Evolutionary conservation across 2,113 vertebrate species (phyloP).

Genomic region (Procavia capensis): DNA sequence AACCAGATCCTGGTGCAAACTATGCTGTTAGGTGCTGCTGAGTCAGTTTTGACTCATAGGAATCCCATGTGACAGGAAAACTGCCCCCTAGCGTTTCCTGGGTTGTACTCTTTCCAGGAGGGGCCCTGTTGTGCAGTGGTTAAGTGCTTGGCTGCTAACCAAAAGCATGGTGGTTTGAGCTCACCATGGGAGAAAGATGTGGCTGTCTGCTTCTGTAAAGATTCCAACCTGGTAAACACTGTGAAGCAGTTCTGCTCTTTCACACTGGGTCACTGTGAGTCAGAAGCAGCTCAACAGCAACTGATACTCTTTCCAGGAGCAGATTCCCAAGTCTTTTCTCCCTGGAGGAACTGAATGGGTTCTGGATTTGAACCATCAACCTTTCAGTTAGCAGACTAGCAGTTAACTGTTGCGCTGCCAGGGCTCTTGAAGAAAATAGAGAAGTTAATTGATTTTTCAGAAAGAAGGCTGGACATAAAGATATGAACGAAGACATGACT

Average conservation of each 20-base stretch:
- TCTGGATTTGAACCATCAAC: background rate
- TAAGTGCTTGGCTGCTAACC: background rate
- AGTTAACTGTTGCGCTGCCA: background rate
- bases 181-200: background rate
- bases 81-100: background rate
- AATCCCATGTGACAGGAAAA: background rate
- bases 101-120: background rate
- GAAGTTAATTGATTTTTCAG: conserved; percentile 32
- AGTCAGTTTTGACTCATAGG: background rate
- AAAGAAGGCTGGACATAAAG: background rate
- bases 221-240: background rate
- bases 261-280: background rate
- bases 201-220: background rate
- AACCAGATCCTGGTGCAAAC: conserved; percentile 45
- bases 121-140: background rate
- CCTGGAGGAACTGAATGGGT: background rate
- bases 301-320: background rate
- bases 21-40: background rate
- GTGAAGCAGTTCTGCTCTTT: background rate
- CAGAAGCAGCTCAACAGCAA: background rate
- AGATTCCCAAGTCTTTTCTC: background rate
- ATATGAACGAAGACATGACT: background rate
- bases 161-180: background rate
- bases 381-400: background rate
- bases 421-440: background rate